Percentiles rank a stretch among this genome's conserved stretches.
Conservation (phyloP, 2,113 vertebrate genomes). For the Pseudorasbora parva region DNA sequence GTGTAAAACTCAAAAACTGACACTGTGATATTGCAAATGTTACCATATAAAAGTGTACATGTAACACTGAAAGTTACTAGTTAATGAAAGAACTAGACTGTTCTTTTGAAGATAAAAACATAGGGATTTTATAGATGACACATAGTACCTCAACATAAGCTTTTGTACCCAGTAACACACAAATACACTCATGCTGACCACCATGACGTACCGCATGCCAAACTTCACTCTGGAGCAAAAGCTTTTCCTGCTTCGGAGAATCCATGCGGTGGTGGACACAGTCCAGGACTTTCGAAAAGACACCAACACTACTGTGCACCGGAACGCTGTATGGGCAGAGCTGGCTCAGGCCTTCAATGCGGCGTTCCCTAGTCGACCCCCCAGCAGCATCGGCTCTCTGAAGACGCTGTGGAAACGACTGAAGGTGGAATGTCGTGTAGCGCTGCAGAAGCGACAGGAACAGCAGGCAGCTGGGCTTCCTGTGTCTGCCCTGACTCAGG, state of each 20-base stretch:
- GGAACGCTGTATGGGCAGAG: slow-evolving; percentile 62
- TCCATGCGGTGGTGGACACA: slow-evolving; percentile 62
- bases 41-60: not conserved
- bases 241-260: slow-evolving; percentile 62
- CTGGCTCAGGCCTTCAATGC: slow-evolving; percentile 60
- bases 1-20: not conserved
- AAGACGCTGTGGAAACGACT: slow-evolving; percentile 64
- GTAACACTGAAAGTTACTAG: not conserved
- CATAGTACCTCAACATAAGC: not conserved
- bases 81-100: not conserved
- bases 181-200: slow-evolving; percentile 42
- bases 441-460: slow-evolving; percentile 57
- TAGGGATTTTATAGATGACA: not conserved
- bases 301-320: slow-evolving; percentile 64
- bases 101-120: not conserved
- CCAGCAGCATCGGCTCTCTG: slow-evolving; percentile 60
- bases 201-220: slow-evolving; percentile 63
- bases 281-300: slow-evolving; percentile 66
- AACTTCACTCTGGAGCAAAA: slow-evolving; percentile 65
- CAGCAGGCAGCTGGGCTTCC: slow-evolving; percentile 57
- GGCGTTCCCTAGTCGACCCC: slow-evolving; percentile 61
- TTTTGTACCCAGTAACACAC: slow-evolving; percentile 6
- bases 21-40: not conserved
- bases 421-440: slow-evolving; percentile 61
- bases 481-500: slow-evolving; percentile 57